phyloP scores from a whole-genome alignment of 2,797 vertebrate genomes.

The Pipistrellus kuhlii region DNA sequence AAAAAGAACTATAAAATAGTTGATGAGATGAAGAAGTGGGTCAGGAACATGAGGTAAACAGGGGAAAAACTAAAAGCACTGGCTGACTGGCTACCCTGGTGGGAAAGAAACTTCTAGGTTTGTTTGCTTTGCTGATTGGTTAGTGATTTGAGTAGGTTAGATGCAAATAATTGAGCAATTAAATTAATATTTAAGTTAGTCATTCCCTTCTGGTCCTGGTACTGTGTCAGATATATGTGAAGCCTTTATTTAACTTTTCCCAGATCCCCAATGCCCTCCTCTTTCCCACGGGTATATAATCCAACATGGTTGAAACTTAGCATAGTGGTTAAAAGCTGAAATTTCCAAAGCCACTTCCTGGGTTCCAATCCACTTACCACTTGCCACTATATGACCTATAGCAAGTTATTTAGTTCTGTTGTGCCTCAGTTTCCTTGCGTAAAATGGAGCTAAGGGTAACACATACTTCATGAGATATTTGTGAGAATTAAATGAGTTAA shows the following conservation, averaged over 20 bases:
- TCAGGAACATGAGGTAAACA: background rate
- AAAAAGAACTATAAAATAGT: background rate
- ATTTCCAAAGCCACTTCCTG: constrained; percentile 2
- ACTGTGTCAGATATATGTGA: background rate
- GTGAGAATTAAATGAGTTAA: background rate
- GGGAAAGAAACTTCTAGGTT: background rate
- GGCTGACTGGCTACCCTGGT: background rate
- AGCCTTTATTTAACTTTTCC: background rate
- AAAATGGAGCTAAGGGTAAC: background rate
- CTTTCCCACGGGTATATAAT: background rate
- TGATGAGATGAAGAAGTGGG: background rate
- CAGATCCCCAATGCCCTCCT: background rate
- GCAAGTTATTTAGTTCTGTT: background rate
- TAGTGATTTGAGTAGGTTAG: background rate
- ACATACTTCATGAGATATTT: background rate
- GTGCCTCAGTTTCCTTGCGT: background rate
- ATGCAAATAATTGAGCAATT: background rate
- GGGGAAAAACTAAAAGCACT: background rate
- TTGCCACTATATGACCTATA: background rate
- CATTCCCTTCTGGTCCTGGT: background rate
- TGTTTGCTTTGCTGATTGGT: background rate
- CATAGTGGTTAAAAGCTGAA: background rate
- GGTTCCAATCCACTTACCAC: background rate
- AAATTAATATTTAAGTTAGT: background rate
- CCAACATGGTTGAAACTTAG: background rate